A percentile compares a stretch with the other conserved stretches of the same genome.
These are phyloP conservation scores for Cyanistes caeruleus DNA, from an alignment of 2,113 vertebrate genomes.

Conservation along the genomic window DNA sequence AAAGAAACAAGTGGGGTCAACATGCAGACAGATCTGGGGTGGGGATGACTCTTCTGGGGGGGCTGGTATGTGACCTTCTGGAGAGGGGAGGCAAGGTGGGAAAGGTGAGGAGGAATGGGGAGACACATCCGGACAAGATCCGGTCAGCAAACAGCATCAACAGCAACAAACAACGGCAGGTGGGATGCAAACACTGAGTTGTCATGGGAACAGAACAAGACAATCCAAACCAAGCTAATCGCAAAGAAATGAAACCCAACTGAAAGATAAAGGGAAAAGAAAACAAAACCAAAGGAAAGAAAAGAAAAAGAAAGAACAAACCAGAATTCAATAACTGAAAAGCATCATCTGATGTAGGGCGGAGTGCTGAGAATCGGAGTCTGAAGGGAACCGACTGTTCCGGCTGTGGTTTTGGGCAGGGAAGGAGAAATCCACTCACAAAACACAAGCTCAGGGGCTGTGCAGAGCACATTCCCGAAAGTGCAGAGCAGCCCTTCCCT, in stretches of 20 bases:
- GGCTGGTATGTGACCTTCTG: conserved; percentile 39
- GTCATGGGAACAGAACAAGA: conserved; percentile 84
- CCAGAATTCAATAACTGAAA: conserved; percentile 47
- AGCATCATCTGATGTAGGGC: conserved; percentile 63
- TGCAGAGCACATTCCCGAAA: neutral
- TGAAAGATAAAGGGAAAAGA: neutral
- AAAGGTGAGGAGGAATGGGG: conserved; percentile 71
- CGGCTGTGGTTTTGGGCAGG: neutral
- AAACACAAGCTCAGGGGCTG: conserved; percentile 63
- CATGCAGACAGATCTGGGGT: conserved; percentile 78
- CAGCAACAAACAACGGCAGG: conserved; percentile 73
- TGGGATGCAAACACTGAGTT: conserved; percentile 73
- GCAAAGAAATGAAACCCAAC: conserved; percentile 73
- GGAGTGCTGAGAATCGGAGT: conserved; percentile 78
- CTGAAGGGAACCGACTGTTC: conserved; percentile 67
- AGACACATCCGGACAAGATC: conserved; percentile 53
- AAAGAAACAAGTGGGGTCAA: conserved; percentile 47
- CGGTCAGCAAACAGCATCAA: conserved; percentile 72
- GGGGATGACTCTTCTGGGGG: conserved; percentile 13
- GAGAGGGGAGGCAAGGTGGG: conserved; percentile 55
- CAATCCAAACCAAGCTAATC: conserved; percentile 74
- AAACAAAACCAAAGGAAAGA: neutral
- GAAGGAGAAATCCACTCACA: conserved; percentile 54
- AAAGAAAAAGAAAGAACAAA: conserved; percentile 9
- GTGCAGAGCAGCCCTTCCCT: neutral